Conservation (phyloP, 2,888 invertebrate genomes). For the Phaonia tiefii region DNA sequence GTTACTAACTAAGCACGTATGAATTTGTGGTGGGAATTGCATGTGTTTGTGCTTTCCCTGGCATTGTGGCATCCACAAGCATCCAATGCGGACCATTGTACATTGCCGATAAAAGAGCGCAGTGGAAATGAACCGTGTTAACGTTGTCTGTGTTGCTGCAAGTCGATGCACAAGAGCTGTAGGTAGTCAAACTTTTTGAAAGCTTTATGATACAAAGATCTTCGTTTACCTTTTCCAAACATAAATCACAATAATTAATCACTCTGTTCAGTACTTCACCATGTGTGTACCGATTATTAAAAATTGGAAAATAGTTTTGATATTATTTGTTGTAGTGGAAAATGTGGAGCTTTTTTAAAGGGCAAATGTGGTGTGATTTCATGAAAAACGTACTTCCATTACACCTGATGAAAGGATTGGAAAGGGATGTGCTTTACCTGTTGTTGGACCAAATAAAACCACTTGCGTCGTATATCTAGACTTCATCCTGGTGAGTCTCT, state of each 20-base stretch:
- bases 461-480: no score
- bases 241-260: conserved; percentile 64
- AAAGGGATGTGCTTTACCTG: no score
- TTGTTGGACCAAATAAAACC: no score
- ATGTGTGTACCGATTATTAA: conserved; percentile 15
- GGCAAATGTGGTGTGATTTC: no score
- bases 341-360: conserved; percentile 5
- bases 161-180: no score
- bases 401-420: no score
- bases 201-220: conserved; percentile 26
- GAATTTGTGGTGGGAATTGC: no score
- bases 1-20: background rate
- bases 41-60: background rate
- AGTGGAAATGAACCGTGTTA: background rate
- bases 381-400: no score
- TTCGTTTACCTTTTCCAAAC: conserved; percentile 51
- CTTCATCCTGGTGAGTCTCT: no score
- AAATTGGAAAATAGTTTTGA: background rate
- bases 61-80: background rate
- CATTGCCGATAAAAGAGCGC: background rate
- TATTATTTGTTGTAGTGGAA: no score
- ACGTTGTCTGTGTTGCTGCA: background rate
- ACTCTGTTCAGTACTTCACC: conserved; percentile 12
- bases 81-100: conserved; percentile 8
- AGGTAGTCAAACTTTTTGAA: conserved; percentile 11